These are phyloP conservation scores for Oryzias dopingdopingensis DNA, from an alignment of 2,797 vertebrate species.

Conservation along the genomic window DNA sequence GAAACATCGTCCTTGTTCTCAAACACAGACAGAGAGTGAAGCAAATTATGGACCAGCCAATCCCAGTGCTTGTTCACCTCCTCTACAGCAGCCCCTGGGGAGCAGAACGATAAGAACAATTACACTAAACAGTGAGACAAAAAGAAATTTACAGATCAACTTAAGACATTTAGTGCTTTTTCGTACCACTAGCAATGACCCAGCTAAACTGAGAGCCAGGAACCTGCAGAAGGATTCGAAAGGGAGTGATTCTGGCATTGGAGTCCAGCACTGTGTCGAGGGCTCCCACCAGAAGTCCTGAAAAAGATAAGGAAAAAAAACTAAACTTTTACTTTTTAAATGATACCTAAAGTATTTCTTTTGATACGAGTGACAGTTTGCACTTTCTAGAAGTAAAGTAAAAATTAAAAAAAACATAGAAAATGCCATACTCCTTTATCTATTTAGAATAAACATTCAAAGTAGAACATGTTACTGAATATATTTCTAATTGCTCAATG, in stretches of 20 bases:
- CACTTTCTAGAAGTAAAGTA: too few relatives aligned
- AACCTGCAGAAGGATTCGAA: conserved; percentile 92
- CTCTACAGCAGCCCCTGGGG: conserved; percentile 86
- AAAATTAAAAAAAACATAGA: too few relatives aligned
- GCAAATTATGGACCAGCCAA: conserved; percentile 92
- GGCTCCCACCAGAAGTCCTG: conserved; percentile 93
- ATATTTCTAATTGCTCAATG: too few relatives aligned
- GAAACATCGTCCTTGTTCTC: conserved; percentile 95
- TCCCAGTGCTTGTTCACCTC: conserved; percentile 95
- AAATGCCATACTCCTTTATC: too few relatives aligned
- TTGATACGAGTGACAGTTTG: too few relatives aligned
- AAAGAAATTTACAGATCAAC: neutral
- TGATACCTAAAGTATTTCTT: neutral
- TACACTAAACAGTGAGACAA: neutral
- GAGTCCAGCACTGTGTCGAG: conserved; percentile 94
- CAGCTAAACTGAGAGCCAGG: conserved; percentile 93
- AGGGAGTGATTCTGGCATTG: conserved; percentile 88
- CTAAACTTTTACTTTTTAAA: neutral
- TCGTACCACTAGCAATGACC: conserved; percentile 92
- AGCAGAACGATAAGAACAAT: conserved; percentile 12
- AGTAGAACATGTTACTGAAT: too few relatives aligned
- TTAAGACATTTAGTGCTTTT: neutral
- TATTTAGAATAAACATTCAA: too few relatives aligned
- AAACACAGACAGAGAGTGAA: conserved; percentile 93
- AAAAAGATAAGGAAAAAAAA: neutral